A percentile compares a stretch with the other conserved stretches of the same genome.
Evolutionary conservation across 2,888 invertebrate species (phyloP).

Genomic region (Cloeon dipterum): DNA sequence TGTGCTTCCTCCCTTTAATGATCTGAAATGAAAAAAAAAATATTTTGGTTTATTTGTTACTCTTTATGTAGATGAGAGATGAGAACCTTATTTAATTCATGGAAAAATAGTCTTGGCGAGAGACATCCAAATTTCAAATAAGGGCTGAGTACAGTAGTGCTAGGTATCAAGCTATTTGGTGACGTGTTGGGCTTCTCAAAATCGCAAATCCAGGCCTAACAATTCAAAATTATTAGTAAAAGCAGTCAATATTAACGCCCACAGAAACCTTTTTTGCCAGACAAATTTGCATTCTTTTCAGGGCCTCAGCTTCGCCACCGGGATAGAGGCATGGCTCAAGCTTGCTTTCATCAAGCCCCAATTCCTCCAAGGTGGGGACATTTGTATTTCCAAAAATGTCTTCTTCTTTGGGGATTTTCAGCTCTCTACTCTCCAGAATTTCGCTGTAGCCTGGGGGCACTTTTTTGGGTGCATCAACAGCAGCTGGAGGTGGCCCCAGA

Average conservation of each 20-base stretch:
- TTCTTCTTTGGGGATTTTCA: constrained; percentile 15
- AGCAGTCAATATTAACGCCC: neutral
- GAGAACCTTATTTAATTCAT: constrained; percentile 24
- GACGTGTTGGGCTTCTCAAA: constrained; percentile 54
- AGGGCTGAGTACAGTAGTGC: constrained; percentile 42
- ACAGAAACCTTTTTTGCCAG: constrained; percentile 24
- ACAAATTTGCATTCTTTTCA: constrained; percentile 26
- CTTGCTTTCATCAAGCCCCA: constrained; percentile 24
- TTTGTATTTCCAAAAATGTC: constrained; percentile 15
- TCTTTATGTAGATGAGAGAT: neutral
- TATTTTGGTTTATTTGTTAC: neutral
- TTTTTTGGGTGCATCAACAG: constrained; percentile 18
- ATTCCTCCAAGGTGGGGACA: constrained; percentile 26
- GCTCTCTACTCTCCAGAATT: too few relatives aligned
- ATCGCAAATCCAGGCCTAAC: constrained; percentile 36
- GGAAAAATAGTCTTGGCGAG: constrained; percentile 32
- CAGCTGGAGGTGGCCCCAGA: constrained; percentile 15
- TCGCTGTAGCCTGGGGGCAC: constrained; percentile 18
- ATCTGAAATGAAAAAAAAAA: constrained; percentile 10
- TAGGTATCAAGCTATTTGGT: constrained; percentile 42
- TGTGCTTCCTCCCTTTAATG: constrained; percentile 25
- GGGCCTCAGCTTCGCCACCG: constrained; percentile 37
- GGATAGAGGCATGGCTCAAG: constrained; percentile 29
- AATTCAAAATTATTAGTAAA: constrained; percentile 9
- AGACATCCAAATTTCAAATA: constrained; percentile 45